phyloP scores from a whole-genome alignment of 2,888 invertebrate species.

The Omphaloscelis lunosa region DNA sequence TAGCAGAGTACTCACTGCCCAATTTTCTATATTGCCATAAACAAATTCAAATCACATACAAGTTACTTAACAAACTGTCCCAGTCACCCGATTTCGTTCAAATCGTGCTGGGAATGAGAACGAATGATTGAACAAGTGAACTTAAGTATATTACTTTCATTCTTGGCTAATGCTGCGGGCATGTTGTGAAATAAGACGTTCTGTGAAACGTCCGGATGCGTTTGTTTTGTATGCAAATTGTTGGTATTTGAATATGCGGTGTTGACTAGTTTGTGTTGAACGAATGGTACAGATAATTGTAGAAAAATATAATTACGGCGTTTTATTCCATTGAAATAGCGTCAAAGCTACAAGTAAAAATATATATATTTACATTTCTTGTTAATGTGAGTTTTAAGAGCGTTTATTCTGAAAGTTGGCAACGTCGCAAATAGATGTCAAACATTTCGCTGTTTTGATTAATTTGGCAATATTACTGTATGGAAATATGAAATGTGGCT shows the following conservation, averaged over 20 bases:
- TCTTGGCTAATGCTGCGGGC: slow-evolving; percentile 48
- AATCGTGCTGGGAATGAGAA: slow-evolving; percentile 56
- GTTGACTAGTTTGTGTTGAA: not conserved
- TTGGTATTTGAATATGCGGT: slow-evolving; percentile 41
- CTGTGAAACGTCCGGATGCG: slow-evolving; percentile 54
- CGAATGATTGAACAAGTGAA: slow-evolving; percentile 40
- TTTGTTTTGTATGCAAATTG: slow-evolving; percentile 53
- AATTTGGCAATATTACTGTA: too few species aligned
- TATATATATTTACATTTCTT: too few species aligned
- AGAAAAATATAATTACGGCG: too few species aligned
- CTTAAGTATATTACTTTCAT: slow-evolving; percentile 59
- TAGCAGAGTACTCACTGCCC: slow-evolving; percentile 17
- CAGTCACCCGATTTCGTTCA: slow-evolving; percentile 58
- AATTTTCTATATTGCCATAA: slow-evolving; percentile 35
- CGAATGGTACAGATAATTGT: too few species aligned
- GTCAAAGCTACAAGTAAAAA: too few species aligned
- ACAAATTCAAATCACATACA: slow-evolving; percentile 53
- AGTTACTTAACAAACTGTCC: slow-evolving; percentile 39
- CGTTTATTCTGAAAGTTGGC: too few species aligned
- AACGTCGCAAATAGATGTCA: too few species aligned
- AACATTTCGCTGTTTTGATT: too few species aligned
- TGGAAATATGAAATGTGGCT: too few species aligned
- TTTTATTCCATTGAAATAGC: too few species aligned
- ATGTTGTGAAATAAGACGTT: slow-evolving; percentile 50
- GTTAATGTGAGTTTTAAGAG: too few species aligned